These are phyloP conservation scores for Ferrisia virgata DNA, from an alignment of 2,888 invertebrate species.

Conservation along the genomic window DNA sequence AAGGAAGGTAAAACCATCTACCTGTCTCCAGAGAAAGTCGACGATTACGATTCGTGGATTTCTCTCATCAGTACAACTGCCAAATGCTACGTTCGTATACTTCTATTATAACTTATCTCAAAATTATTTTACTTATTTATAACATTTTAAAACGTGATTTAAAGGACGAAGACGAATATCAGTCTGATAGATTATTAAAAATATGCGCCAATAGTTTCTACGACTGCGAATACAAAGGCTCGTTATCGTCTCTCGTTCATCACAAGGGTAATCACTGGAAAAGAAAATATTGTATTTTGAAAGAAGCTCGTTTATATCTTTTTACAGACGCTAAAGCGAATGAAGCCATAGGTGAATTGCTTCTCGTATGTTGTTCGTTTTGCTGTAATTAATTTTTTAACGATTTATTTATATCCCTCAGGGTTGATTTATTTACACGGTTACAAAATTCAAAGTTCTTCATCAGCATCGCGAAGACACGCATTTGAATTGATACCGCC, in stretches of 20 bases:
- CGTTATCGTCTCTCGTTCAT: slow-evolving; percentile 71
- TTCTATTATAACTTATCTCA: too few species aligned
- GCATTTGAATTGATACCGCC: slow-evolving; percentile 89
- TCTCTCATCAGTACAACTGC: slow-evolving; percentile 31
- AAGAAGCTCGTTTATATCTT: slow-evolving; percentile 92
- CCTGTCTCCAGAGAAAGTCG: slow-evolving; percentile 27
- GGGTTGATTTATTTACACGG: slow-evolving; percentile 93
- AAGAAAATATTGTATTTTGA: slow-evolving; percentile 87
- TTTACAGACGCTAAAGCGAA: slow-evolving; percentile 85
- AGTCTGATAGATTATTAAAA: slow-evolving; percentile 15
- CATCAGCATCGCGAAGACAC: slow-evolving; percentile 79
- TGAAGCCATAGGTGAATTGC: slow-evolving; percentile 73
- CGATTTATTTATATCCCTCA: slow-evolving; percentile 52
- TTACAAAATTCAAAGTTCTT: slow-evolving; percentile 81
- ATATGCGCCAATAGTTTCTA: slow-evolving; percentile 50
- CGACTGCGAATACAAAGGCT: slow-evolving; percentile 89
- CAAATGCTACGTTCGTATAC: slow-evolving; percentile 17
- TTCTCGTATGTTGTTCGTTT: neutral
- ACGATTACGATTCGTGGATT: slow-evolving; percentile 43
- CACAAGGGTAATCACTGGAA: slow-evolving; percentile 78
- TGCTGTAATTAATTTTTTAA: neutral
- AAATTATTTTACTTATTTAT: neutral
- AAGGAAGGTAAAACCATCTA: slow-evolving; percentile 44
- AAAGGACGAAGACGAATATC: slow-evolving; percentile 24
- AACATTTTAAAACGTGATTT: neutral